Evolutionary conservation across 2,888 invertebrate genomes (phyloP).

Genomic region (Neoascia interrupta): DNA sequence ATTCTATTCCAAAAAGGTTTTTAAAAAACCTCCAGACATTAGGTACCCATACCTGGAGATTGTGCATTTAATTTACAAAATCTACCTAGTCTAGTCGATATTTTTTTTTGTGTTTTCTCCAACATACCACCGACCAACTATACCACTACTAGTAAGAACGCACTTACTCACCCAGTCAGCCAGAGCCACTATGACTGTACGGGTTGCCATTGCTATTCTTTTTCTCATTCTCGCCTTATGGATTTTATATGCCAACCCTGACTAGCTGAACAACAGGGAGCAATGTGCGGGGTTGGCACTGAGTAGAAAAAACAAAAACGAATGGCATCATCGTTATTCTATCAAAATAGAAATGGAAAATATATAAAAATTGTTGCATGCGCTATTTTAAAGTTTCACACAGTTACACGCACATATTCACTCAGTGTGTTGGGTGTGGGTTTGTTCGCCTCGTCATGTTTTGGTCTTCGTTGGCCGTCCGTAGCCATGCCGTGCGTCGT

Average conservation of each 20-base stretch:
- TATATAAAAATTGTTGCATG: slow-evolving; percentile 68
- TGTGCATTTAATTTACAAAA: slow-evolving; percentile 47
- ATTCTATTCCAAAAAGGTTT: slow-evolving; percentile 2
- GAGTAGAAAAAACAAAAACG: slow-evolving; percentile 18
- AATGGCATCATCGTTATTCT: slow-evolving; percentile 68
- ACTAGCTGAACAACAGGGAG: slow-evolving; percentile 26
- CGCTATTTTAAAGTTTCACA: slow-evolving; percentile 61
- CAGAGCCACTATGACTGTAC: neutral
- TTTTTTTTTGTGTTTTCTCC: slow-evolving; percentile 28
- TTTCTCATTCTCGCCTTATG: slow-evolving; percentile 28
- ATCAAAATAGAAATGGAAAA: slow-evolving; percentile 68
- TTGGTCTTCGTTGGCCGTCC: slow-evolving; percentile 34
- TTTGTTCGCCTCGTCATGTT: slow-evolving; percentile 39
- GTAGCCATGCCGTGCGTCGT: too few species aligned
- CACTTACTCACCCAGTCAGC: slow-evolving; percentile 43
- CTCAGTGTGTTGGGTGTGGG: slow-evolving; percentile 1
- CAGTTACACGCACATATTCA: slow-evolving; percentile 6
- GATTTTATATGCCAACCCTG: slow-evolving; percentile 24
- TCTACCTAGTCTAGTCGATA: slow-evolving; percentile 9
- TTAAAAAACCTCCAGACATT: slow-evolving; percentile 51
- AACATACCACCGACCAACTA: too few species aligned
- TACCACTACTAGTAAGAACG: slow-evolving; percentile 33
- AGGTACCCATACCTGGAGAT: too few species aligned
- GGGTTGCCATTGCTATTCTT: neutral
- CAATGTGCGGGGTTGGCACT: slow-evolving; percentile 40